Evolutionary conservation across 2,888 invertebrate species (phyloP).

Genomic region (Agrenia bidenticulata): DNA sequence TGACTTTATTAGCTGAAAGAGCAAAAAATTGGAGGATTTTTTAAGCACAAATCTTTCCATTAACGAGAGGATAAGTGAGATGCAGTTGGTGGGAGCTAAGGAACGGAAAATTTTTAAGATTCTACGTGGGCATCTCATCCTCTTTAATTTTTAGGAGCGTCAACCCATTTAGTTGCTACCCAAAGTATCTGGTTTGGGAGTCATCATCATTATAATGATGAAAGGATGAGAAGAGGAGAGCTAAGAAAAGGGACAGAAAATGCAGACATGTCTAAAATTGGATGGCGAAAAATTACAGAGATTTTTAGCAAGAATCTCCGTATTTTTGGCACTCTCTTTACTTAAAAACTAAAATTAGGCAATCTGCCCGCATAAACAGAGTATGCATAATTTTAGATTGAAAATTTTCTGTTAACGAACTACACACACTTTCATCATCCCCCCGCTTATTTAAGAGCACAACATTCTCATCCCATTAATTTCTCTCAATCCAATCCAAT

Average conservation of each 20-base stretch:
- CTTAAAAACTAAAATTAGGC: constrained; percentile 49
- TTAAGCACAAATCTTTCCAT: too few relatives aligned
- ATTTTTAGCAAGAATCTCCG: constrained; percentile 49
- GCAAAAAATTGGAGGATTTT: too few relatives aligned
- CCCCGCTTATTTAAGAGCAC: constrained; percentile 20
- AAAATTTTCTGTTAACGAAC: constrained; percentile 53
- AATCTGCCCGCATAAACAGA: constrained; percentile 52
- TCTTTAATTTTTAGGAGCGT: too few relatives aligned
- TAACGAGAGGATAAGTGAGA: too few relatives aligned
- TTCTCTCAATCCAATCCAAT: constrained; percentile 53
- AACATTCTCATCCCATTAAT: constrained; percentile 51
- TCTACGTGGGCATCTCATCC: too few relatives aligned
- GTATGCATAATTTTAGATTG: constrained; percentile 50
- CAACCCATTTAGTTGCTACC: constrained; percentile 10
- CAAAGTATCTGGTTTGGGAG: constrained; percentile 10
- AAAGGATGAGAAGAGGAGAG: constrained; percentile 13
- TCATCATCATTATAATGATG: constrained; percentile 19
- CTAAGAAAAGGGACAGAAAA: constrained; percentile 16
- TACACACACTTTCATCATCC: constrained; percentile 23
- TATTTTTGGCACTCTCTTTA: constrained; percentile 44
- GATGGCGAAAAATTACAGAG: constrained; percentile 51
- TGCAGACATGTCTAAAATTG: constrained; percentile 49
- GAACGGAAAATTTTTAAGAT: too few relatives aligned
- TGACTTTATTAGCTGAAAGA: too few relatives aligned
- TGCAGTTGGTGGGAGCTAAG: too few relatives aligned